Evolutionary conservation across 2,888 invertebrate genomes (phyloP).

Genomic region (Nymphalis polychloros): DNA sequence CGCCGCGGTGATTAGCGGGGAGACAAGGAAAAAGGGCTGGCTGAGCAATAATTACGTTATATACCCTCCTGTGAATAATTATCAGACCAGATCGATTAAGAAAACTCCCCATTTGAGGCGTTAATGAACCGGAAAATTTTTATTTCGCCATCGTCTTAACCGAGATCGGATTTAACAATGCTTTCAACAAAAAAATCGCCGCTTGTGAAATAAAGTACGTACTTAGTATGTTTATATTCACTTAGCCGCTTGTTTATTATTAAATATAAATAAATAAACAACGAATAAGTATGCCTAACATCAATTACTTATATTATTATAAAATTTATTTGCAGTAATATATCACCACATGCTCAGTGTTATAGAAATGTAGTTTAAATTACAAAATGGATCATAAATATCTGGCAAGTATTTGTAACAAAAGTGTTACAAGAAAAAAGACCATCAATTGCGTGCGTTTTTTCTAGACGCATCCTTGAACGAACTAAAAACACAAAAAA

Average conservation of each 20-base stretch:
- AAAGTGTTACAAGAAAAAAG: too few relatives aligned
- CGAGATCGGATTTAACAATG: slow-evolving; percentile 12
- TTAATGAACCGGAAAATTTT: slow-evolving; percentile 75
- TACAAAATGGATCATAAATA: too few relatives aligned
- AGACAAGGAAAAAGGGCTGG: slow-evolving; percentile 77
- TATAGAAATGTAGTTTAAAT: too few relatives aligned
- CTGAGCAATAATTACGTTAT: slow-evolving; percentile 50
- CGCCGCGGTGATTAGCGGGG: slow-evolving; percentile 70
- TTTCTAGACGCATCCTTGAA: neutral
- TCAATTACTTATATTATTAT: too few relatives aligned
- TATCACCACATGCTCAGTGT: too few relatives aligned
- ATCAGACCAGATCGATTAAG: slow-evolving; percentile 76
- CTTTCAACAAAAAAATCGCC: neutral
- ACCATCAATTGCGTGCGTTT: neutral
- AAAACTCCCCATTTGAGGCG: slow-evolving; percentile 70
- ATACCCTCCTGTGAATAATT: slow-evolving; percentile 78
- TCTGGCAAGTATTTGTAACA: too few relatives aligned
- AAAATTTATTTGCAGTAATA: too few relatives aligned
- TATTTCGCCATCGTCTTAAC: slow-evolving; percentile 43
- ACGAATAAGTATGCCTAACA: too few relatives aligned
- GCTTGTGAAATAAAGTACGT: neutral
- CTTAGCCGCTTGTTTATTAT: too few relatives aligned
- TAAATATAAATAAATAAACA: too few relatives aligned
- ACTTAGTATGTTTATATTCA: too few relatives aligned
- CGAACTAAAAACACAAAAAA: neutral